Percentiles rank a stretch among this genome's conserved stretches.
phyloP scores from a whole-genome alignment of 2,113 vertebrate species.

The Ictalurus punctatus region DNA sequence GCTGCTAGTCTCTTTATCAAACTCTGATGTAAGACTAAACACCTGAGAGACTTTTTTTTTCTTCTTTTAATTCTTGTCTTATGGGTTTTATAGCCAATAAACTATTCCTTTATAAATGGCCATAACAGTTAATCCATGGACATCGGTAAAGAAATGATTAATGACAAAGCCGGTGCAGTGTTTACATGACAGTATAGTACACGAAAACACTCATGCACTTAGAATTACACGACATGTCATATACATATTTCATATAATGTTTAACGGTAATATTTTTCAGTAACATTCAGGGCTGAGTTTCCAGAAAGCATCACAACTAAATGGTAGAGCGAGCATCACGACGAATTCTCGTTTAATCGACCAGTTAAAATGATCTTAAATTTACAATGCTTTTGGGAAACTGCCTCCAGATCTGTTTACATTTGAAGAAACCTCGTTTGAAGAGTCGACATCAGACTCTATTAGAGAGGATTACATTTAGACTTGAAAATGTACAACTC shows the following conservation, averaged over 20 bases:
- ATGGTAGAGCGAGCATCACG: neutral
- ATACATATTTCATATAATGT: neutral
- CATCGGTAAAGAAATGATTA: neutral
- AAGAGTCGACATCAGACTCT: conserved; percentile 20
- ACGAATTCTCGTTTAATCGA: neutral
- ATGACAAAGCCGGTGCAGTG: neutral
- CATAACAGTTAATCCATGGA: neutral
- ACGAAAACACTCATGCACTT: neutral
- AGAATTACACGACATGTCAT: conserved; percentile 13
- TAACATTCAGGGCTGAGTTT: neutral
- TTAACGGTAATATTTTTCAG: neutral
- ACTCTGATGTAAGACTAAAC: neutral
- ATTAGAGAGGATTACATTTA: neutral
- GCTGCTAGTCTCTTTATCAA: conserved; percentile 31
- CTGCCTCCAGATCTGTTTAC: conserved; percentile 41
- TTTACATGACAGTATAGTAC: neutral
- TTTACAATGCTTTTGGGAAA: neutral
- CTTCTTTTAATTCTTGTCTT: neutral
- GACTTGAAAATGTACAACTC: neutral
- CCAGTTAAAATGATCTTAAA: conserved; percentile 9
- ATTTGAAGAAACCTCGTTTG: conserved; percentile 16
- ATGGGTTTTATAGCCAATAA: conserved; percentile 13
- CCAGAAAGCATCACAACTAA: neutral
- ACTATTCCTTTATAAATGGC: conserved; percentile 2
- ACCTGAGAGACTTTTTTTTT: neutral